Base-by-base conservation (phyloP, 2,888 invertebrate species). In the Brassicogethes aeneus region DNA sequence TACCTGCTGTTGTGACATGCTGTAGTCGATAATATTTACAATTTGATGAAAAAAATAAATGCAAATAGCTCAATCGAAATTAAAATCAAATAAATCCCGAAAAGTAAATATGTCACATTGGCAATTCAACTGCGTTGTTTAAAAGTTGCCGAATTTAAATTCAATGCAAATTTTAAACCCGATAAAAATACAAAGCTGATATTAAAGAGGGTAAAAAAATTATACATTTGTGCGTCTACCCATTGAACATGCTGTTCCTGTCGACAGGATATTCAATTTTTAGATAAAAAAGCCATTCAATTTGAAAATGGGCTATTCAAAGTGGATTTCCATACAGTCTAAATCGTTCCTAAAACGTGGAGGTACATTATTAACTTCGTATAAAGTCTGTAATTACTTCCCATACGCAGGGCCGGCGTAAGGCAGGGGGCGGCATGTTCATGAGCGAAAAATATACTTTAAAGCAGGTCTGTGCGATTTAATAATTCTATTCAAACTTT, bases 111-210 rank as follows among this genome's bases (percentile, higher is more conserved):
- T 34, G 32, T 13, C 3, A 5, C n/a, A n/a, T n/a, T n/a, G n/a
- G n/a, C n/a, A n/a, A n/a, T n/a, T n/a, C n/a, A n/a, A n/a, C n/a
- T 10, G 3, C 34, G 38, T 38, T 43, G 40, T 40, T 42, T 38
- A 38, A 36, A 17, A 40, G 43, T 37, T 40, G 40, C 36, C 33
- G 35, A 34, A 45, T 39, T 40, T 40, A 42, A 33, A 45, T 45
- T 42, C 36, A 17, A 41, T 45, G 45, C 42, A 40, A 45, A 45
- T 45, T 45, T 42, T 32, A 35, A 39, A 30, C 43, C 37, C 41
- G 40, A 23, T 41, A 41, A 43, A 40, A 39, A 36, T 39, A 39
- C 39, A 41, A 42, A 40, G 41, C 42, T 41, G 16, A 42, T 34
- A 34, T 35, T 36, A 41, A 40, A 37, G n/a, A 29, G 36, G 39